These are phyloP conservation scores for Acrossocheilus fasciatus DNA, from an alignment of 2,797 vertebrate species.

Conservation along the genomic window DNA sequence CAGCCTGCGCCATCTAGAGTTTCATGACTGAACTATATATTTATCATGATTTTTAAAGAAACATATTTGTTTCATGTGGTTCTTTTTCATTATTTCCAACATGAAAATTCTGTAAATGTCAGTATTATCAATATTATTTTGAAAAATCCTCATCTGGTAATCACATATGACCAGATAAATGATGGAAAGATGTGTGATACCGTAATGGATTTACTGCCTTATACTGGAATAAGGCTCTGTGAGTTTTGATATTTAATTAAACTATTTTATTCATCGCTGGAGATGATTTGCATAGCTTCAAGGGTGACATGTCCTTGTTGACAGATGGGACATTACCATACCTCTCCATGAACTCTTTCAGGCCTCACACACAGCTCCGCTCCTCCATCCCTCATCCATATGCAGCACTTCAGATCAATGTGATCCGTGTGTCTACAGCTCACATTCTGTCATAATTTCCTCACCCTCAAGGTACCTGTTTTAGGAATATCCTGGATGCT, in stretches of 20 bases:
- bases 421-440: background rate
- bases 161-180: background rate
- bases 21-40: background rate
- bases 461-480: background rate
- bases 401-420: background rate
- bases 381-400: background rate
- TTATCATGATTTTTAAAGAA: background rate
- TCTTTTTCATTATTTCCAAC: background rate
- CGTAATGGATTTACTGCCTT: background rate
- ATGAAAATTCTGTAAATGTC: background rate
- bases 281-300: constrained; percentile 5
- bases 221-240: background rate
- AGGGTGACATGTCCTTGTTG: background rate
- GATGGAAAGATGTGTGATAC: background rate
- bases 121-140: background rate
- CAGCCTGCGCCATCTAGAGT: too few species aligned
- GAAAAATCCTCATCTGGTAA: background rate
- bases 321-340: constrained; percentile 54
- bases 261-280: background rate
- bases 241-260: background rate
- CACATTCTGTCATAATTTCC: background rate
- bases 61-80: background rate
- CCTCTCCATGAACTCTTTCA: background rate
- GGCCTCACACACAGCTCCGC: background rate
- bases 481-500: background rate